Evolutionary conservation across 2,888 invertebrate species (phyloP).

Genomic region (Habroteleia sp.): DNA sequence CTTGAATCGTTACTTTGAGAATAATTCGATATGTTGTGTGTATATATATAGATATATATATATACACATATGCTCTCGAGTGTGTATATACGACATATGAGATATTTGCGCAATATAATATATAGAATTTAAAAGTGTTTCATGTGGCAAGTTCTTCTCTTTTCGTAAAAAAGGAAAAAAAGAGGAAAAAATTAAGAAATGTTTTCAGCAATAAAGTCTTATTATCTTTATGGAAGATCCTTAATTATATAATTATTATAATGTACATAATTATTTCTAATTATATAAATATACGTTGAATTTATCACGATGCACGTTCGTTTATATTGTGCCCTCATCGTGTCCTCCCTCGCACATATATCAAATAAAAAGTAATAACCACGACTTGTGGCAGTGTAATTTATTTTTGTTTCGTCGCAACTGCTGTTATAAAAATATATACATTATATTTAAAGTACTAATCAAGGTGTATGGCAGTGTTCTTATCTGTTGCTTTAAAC

Average conservation of each 20-base stretch:
- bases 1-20: slow-evolving; percentile 72
- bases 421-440: slow-evolving; percentile 78
- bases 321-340: slow-evolving; percentile 2
- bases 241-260: slow-evolving; percentile 54
- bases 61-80: slow-evolving; percentile 51
- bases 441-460: slow-evolving; percentile 75
- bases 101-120: slow-evolving; percentile 64
- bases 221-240: slow-evolving; percentile 54
- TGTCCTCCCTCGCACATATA: background rate
- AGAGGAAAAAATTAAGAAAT: slow-evolving; percentile 41
- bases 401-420: slow-evolving; percentile 54
- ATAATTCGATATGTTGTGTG: slow-evolving; percentile 79
- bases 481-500: slow-evolving; percentile 77
- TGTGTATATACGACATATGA: slow-evolving; percentile 61
- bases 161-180: slow-evolving; percentile 38
- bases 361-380: background rate
- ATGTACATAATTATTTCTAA: slow-evolving; percentile 62
- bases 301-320: slow-evolving; percentile 47
- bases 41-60: slow-evolving; percentile 64
- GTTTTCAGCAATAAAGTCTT: slow-evolving; percentile 64
- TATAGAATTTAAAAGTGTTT: slow-evolving; percentile 65
- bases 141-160: slow-evolving; percentile 60
- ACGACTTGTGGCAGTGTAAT: slow-evolving; percentile 48
- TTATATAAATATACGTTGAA: slow-evolving; percentile 62
- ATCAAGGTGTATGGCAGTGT: slow-evolving; percentile 80